These are phyloP conservation scores for Gambusia yucatana DNA, from an alignment of 2,797 vertebrate species.

Conservation along the genomic window DNA sequence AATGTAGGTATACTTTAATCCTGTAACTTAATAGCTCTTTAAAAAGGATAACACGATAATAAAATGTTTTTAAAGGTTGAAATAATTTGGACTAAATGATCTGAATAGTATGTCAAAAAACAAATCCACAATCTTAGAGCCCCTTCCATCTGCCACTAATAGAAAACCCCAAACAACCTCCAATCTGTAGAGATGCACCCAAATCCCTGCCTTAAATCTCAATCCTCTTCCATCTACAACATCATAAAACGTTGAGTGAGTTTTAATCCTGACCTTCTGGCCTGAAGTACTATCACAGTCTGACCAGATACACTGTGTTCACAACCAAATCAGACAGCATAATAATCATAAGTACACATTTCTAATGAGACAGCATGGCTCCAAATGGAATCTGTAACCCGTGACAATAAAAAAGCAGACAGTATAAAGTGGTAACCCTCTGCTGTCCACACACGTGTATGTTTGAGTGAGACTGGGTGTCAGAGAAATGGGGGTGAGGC, in stretches of 20 bases:
- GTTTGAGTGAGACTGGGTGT: slow-evolving; percentile 18
- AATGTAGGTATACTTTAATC: background rate
- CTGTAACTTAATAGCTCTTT: background rate
- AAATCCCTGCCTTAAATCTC: slow-evolving; percentile 35
- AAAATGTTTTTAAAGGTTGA: background rate
- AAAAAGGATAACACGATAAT: background rate
- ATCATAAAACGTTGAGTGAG: slow-evolving; percentile 2
- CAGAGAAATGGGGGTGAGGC: slow-evolving; percentile 51
- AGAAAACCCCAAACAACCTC: slow-evolving; percentile 21
- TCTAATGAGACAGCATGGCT: slow-evolving; percentile 6
- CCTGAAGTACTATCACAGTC: background rate
- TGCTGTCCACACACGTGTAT: background rate
- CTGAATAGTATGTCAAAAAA: background rate
- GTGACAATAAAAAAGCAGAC: slow-evolving; percentile 12
- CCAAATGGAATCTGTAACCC: background rate
- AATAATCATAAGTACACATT: background rate
- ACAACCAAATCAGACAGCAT: background rate
- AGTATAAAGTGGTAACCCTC: slow-evolving; percentile 1
- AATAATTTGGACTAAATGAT: background rate
- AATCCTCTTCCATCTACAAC: slow-evolving; percentile 30
- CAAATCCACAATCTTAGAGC: background rate
- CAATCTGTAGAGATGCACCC: slow-evolving; percentile 17
- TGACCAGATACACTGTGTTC: slow-evolving; percentile 14
- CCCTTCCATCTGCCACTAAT: slow-evolving; percentile 21
- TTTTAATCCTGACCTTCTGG: slow-evolving; percentile 54